phyloP scores from a whole-genome alignment of 2,888 invertebrate genomes.

The Macrophya alboannulata region DNA sequence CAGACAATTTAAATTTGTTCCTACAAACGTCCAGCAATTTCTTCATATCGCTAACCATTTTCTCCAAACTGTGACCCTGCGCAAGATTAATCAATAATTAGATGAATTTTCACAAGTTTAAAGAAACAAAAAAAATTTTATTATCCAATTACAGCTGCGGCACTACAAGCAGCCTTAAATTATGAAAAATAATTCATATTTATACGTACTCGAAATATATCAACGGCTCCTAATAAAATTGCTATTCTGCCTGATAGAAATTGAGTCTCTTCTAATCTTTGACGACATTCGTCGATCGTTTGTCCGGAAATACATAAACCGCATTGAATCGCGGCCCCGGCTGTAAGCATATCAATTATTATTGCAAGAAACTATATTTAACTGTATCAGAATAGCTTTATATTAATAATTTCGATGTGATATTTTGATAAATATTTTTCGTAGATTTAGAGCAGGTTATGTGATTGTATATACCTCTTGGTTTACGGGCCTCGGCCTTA shows the following conservation, averaged over 20 bases:
- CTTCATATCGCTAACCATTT: conserved; percentile 67
- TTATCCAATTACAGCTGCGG: no score
- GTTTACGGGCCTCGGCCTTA: conserved; percentile 64
- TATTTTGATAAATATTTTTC: no score
- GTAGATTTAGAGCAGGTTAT: no score
- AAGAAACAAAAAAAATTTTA: no score
- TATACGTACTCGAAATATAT: conserved; percentile 69
- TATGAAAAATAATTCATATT: conserved; percentile 1
- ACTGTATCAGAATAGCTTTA: no score
- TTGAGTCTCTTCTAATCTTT: conserved; percentile 62
- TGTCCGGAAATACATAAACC: conserved; percentile 73
- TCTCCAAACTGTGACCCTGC: conserved; percentile 62
- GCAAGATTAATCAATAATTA: not conserved
- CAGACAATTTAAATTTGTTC: conserved; percentile 64
- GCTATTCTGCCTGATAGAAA: conserved; percentile 68
- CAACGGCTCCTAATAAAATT: conserved; percentile 72
- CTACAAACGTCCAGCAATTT: conserved; percentile 63
- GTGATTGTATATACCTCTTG: conserved; percentile 60
- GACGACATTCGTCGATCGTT: conserved; percentile 67
- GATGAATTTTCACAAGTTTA: not conserved
- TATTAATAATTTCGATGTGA: no score
- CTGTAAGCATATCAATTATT: conserved; percentile 62
- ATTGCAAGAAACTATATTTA: not conserved
- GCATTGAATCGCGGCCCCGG: conserved; percentile 66
- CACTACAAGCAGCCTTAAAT: no score